Percentiles rank a stretch among this genome's conserved stretches.
phyloP scores from a whole-genome alignment of 2,113 vertebrate species.

The Amblyopsis rosae region DNA sequence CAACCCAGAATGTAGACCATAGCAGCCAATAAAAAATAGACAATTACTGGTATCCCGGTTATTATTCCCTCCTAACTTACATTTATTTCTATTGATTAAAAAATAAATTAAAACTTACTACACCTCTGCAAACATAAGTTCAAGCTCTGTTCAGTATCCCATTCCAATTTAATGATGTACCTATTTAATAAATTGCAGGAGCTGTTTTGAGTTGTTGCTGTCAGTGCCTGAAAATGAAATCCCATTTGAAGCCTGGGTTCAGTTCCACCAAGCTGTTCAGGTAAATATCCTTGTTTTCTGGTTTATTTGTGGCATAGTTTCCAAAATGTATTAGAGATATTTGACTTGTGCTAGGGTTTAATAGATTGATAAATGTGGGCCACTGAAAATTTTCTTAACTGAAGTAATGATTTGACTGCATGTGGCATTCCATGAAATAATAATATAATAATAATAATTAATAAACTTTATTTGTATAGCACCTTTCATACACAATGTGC shows the following conservation, averaged over 20 bases:
- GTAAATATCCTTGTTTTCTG: slow-evolving; percentile 65
- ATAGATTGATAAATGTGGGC: too few relatives aligned
- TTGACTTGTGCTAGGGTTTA: too few relatives aligned
- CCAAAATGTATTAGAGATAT: neutral
- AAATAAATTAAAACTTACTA: neutral
- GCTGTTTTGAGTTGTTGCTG: slow-evolving; percentile 96
- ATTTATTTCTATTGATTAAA: neutral
- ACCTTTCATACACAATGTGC: too few relatives aligned
- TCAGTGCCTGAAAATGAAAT: slow-evolving; percentile 94
- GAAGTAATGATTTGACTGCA: too few relatives aligned
- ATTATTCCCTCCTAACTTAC: too few relatives aligned
- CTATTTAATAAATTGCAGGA: slow-evolving; percentile 76
- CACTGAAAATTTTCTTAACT: too few relatives aligned
- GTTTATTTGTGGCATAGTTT: neutral
- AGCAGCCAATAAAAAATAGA: too few relatives aligned
- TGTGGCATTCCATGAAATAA: too few relatives aligned
- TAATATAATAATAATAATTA: too few relatives aligned
- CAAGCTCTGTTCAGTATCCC: neutral
- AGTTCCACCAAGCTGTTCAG: slow-evolving; percentile 91
- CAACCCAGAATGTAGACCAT: neutral
- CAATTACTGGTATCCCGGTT: too few relatives aligned
- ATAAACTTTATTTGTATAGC: too few relatives aligned
- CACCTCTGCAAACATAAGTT: neutral
- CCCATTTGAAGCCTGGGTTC: slow-evolving; percentile 87
- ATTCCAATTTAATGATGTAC: neutral